Evolutionary conservation across 1,140 invertebrate genomes (phyloP).

Genomic region (Monochamus saltuarius): DNA sequence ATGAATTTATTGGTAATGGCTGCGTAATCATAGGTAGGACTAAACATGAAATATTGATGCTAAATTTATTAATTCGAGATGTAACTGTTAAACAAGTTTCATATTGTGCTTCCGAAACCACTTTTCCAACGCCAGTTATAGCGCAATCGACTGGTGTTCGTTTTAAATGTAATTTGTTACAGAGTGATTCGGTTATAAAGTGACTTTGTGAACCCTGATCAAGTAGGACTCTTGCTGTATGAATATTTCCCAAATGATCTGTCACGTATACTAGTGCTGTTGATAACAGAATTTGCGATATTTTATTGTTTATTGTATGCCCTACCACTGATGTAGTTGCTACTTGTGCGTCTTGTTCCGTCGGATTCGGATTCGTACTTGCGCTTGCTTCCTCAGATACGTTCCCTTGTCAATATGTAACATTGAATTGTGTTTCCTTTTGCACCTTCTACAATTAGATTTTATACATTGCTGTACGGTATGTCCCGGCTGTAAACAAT

Average conservation of each 20-base stretch:
- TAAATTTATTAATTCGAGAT: slow-evolving; percentile 6
- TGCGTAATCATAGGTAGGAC: slow-evolving; percentile 12
- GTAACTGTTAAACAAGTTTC: neutral
- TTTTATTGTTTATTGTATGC: neutral
- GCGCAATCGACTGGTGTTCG: too few relatives aligned
- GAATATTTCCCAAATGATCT: neutral
- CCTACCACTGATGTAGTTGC: neutral
- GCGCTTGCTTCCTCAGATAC: too few relatives aligned
- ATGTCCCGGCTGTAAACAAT: neutral
- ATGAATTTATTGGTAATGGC: neutral
- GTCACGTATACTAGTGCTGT: neutral
- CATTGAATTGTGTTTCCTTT: neutral
- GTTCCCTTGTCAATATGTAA: neutral
- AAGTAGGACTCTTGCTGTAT: neutral
- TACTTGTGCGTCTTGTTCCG: neutral
- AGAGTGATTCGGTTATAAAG: slow-evolving; percentile 1
- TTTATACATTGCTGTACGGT: neutral
- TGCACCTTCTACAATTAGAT: neutral
- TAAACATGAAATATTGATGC: slow-evolving; percentile 9
- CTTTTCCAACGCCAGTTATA: neutral
- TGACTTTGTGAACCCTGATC: slow-evolving; percentile 3
- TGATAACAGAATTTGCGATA: neutral
- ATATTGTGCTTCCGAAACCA: neutral
- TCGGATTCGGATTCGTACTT: too few relatives aligned
- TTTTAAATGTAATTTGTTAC: slow-evolving; percentile 3